Evolutionary conservation across 2,888 invertebrate species (phyloP), one percentile per base, ranked within the genome.

Genomic region (Cephus nigrinus): DNA sequence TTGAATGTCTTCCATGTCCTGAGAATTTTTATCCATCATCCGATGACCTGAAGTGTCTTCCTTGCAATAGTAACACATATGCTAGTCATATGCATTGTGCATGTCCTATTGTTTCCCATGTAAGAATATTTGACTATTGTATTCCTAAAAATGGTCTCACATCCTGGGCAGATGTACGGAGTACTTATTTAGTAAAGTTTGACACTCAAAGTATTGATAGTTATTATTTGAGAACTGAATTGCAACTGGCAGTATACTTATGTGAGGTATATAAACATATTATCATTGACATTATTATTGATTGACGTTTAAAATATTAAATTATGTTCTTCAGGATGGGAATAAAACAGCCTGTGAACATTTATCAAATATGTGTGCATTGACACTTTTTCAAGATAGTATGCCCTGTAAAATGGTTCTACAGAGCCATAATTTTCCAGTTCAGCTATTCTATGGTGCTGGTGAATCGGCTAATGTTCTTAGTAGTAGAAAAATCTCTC

Each of bases 311-410:
- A 75, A 55, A 69, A 69, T 76, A 73, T 77, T 72, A 68, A n/a
- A 33, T 74, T 76, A 76, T 80, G 78, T 78, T 78, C 85, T 93
- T 69, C 86, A 92, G 87, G 92, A 92, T 84, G 89, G 90, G 71
- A 92, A 93, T 84, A 86, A 86, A 76, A 93, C 92, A 30, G 94
- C 95, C 12, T 96, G 96, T 85, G 94, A 95, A 89, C 92, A 93
- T 80, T 90, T 96, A 79, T 94, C 94, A 1, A 95, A 96, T 89
- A 92, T 95, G 90, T 96, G 96, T 86, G 92, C 93, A 0, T 88
- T 95, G 77, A 93, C 93, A 11, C 91, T 94, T 79, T 94, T 93
- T 84, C 91, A 92, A 30, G 92, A 93, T 73, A 84, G 86, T 73
- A 69, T 84, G 12, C 82, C 89, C 1, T 91, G 91, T 74, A 85